Conservation (phyloP, 37 sponge, comb jelly and placozoan genomes). For the Haliclona indistincta region DNA sequence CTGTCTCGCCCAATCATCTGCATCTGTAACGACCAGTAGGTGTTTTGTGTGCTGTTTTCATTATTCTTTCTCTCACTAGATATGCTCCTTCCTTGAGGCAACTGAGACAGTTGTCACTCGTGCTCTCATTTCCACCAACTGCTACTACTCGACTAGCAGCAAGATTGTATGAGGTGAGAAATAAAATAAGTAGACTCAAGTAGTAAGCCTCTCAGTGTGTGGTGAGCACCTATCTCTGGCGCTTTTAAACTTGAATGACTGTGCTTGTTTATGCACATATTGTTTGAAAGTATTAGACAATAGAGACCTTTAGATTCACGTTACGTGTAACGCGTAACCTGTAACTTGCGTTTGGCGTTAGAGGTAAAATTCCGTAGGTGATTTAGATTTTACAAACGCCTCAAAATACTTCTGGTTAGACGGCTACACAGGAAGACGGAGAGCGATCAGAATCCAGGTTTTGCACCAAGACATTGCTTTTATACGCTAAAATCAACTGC, state of each 20-base stretch:
- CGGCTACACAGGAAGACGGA: too few species aligned
- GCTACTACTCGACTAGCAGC: constrained; percentile 73
- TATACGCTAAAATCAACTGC: too few species aligned
- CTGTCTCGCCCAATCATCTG: constrained; percentile 94
- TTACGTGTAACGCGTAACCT: too few species aligned
- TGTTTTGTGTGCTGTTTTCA: constrained; percentile 6
- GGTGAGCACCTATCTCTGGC: neutral
- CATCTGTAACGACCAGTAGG: constrained; percentile 98
- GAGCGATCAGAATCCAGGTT: too few species aligned
- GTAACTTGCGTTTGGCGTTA: too few species aligned
- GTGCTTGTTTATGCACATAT: too few species aligned
- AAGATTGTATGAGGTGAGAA: constrained; percentile 72
- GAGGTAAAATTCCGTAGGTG: too few species aligned
- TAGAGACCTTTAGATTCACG: too few species aligned
- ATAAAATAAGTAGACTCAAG: neutral
- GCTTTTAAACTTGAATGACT: neutral
- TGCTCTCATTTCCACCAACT: constrained; percentile 86
- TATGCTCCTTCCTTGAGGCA: constrained; percentile 88
- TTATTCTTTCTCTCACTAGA: constrained; percentile 25
- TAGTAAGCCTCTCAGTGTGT: neutral
- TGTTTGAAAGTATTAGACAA: too few species aligned
- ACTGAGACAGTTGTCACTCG: constrained; percentile 72
- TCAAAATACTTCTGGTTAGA: too few species aligned
- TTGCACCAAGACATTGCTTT: too few species aligned
- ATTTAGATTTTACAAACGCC: too few species aligned